Conservation (phyloP, 2,113 vertebrate species). For the Tiliqua scincoides region DNA sequence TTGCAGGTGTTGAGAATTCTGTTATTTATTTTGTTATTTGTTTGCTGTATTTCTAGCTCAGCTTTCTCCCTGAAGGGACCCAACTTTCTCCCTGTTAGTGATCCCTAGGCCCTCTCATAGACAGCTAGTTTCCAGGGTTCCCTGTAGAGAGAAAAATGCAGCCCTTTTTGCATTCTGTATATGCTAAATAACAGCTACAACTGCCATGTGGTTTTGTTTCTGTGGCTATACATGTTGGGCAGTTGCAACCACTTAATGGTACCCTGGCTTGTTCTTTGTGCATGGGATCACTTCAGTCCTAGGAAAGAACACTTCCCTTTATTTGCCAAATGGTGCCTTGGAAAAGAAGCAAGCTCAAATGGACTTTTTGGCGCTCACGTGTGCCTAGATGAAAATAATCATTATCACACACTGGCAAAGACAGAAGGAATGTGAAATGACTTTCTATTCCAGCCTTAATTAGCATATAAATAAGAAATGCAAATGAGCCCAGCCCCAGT, state of each 20-base stretch:
- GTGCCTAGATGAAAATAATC: not conserved
- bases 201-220: not conserved
- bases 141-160: not conserved
- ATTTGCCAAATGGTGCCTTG: not conserved
- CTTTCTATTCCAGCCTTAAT: not conserved
- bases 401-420: not conserved
- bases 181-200: not conserved
- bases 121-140: not conserved
- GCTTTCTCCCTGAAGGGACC: too few relatives aligned
- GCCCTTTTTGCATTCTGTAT: not conserved
- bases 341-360: not conserved
- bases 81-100: too few relatives aligned
- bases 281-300: not conserved
- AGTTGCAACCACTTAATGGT: not conserved
- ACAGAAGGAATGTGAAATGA: not conserved
- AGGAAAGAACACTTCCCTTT: not conserved
- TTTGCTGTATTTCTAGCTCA: too few relatives aligned
- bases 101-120: not conserved
- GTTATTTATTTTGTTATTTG: too few relatives aligned
- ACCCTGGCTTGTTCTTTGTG: not conserved
- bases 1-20: not conserved
- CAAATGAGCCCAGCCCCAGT: constrained; percentile 8
- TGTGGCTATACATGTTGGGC: too few relatives aligned
- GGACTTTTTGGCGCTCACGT: not conserved
- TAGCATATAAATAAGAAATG: constrained; percentile 35